A percentile compares a stretch with the other conserved stretches of the same genome.
These are phyloP conservation scores for Ranitomeya variabilis DNA, from an alignment of 2,113 vertebrate genomes.

Conservation along the genomic window DNA sequence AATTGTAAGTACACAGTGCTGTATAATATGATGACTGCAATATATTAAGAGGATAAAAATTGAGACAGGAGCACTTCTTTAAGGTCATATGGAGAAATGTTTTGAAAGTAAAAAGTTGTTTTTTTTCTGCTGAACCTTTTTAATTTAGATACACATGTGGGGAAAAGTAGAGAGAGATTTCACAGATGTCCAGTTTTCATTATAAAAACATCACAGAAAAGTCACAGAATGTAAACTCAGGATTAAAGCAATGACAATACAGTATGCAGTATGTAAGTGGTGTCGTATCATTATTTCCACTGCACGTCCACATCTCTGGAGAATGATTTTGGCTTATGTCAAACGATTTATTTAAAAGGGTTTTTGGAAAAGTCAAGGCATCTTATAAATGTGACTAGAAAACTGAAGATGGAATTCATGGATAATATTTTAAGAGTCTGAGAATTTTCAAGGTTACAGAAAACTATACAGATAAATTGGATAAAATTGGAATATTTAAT, in stretches of 20 bases:
- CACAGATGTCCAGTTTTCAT: too few relatives aligned
- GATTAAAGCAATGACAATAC: background rate
- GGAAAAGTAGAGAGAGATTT: too few relatives aligned
- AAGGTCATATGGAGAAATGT: too few relatives aligned
- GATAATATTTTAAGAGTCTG: background rate
- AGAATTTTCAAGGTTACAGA: background rate
- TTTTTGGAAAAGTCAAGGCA: background rate
- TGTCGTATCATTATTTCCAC: background rate
- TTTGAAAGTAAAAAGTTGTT: too few relatives aligned
- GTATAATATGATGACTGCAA: too few relatives aligned
- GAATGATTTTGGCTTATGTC: background rate
- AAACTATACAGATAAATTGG: background rate
- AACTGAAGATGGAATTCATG: background rate
- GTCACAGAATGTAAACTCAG: too few relatives aligned
- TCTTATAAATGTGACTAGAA: background rate
- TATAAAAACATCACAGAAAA: too few relatives aligned
- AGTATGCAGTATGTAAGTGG: background rate
- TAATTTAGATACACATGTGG: too few relatives aligned
- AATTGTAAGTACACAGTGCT: too few relatives aligned
- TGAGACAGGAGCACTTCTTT: too few relatives aligned
- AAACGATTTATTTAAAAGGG: background rate
- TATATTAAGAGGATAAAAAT: too few relatives aligned
- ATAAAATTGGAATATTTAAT: background rate
- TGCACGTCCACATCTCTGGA: background rate
- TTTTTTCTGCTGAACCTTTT: too few relatives aligned